A percentile compares a stretch with the other conserved stretches of the same genome.
phyloP scores from a whole-genome alignment of 2,113 vertebrate genomes.

The Rhagologus leucostigma region DNA sequence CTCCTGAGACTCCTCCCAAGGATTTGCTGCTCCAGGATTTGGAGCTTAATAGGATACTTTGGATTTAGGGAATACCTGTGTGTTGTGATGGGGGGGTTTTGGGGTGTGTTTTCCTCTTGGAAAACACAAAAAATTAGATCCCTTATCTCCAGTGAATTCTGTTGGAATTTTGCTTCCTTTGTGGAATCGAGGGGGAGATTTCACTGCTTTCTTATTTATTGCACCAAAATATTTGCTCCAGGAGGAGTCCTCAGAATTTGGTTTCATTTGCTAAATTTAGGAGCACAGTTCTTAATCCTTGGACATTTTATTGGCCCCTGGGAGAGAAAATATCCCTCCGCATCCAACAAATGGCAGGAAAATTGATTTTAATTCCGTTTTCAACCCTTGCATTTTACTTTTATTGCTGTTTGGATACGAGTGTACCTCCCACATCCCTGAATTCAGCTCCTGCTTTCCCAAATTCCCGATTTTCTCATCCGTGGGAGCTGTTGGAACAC shows the following conservation, averaged over 20 bases:
- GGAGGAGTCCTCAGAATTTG: neutral
- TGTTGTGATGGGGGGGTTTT: neutral
- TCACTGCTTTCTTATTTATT: neutral
- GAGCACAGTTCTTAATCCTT: neutral
- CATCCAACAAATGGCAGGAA: neutral
- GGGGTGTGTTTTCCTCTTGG: neutral
- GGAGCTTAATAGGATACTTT: neutral
- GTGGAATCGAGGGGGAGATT: neutral
- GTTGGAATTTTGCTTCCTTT: neutral
- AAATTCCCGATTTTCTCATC: neutral
- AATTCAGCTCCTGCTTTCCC: neutral
- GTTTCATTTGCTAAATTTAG: neutral
- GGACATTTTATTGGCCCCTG: neutral
- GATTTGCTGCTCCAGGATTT: neutral
- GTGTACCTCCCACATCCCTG: neutral
- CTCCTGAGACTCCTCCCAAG: neutral
- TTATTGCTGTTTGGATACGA: neutral
- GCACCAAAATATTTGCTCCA: neutral
- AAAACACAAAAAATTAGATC: neutral
- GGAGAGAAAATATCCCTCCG: neutral
- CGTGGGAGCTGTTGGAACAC: neutral
- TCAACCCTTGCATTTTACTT: neutral
- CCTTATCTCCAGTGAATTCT: neutral
- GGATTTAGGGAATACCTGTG: neutral
- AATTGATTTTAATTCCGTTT: neutral